Evolutionary conservation across 2,888 invertebrate species (phyloP).

Genomic region (Schizaphis graminum): DNA sequence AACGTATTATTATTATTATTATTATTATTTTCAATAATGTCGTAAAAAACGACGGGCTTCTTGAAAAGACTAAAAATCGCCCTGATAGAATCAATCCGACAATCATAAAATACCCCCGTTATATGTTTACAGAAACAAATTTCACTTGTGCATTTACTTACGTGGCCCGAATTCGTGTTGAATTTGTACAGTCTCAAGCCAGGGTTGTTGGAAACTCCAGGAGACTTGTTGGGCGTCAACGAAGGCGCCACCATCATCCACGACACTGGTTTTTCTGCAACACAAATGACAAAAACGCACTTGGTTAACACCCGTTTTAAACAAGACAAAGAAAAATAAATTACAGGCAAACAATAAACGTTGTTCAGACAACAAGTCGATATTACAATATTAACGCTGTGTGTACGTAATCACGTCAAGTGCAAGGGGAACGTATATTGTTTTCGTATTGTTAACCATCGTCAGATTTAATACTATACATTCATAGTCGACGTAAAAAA

Average conservation of each 20-base stretch:
- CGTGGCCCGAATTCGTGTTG: constrained; percentile 88
- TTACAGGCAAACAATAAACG: neutral
- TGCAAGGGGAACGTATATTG: neutral
- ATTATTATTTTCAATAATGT: neutral
- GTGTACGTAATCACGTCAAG: neutral
- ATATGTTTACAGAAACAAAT: neutral
- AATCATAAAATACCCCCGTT: neutral
- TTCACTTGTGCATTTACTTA: constrained; percentile 70
- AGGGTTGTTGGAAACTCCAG: constrained; percentile 89
- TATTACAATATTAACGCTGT: neutral
- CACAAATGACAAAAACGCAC: neutral
- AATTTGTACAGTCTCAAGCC: constrained; percentile 91
- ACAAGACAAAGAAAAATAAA: neutral
- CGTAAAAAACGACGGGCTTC: neutral
- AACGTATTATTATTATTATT: neutral
- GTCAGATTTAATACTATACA: neutral
- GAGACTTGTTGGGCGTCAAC: constrained; percentile 82
- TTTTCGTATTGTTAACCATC: neutral
- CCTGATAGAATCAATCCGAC: neutral
- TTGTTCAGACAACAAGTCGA: neutral
- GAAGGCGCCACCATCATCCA: constrained; percentile 84
- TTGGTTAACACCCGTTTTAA: neutral
- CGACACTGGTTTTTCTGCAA: constrained; percentile 83
- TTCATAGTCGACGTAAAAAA: neutral
- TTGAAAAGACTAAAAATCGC: neutral